Evolutionary conservation across 2,113 vertebrate species (phyloP), one percentile per base, ranked within the genome.

Genomic region (Myocastor coypus): DNA sequence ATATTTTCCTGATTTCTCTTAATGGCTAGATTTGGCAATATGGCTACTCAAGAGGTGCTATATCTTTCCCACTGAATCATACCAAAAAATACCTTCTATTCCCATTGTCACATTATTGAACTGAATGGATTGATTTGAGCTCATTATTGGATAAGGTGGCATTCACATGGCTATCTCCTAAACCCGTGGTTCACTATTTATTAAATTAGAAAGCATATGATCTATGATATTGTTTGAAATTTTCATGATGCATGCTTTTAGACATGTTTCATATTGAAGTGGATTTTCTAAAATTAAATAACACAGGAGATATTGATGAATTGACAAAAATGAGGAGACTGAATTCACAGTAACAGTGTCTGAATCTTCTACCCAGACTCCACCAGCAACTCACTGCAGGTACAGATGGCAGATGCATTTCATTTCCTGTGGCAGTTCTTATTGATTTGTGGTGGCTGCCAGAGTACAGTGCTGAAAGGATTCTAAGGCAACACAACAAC

Each of bases 401-500:
- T 68, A 73, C 90, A 95, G 28, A 46, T 40, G 55, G 55, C 78
- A 94, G 55, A 82, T 71, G 80, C 8, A 88, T 92, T 82, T 92
- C 94, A 85, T 87, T 63, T 90, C 64, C n/a, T 86, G 22, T 24
- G 46, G 37, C 59, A 83, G n/a, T n/a, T 95, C 73, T 92, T 71
- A 91, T 42, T 92, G 87, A 91, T 80, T 81, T 77, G 75, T 81
- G 57, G 69, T 57, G 5, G 57, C 42, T 92, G 63, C 61, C 89
- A 22, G 9, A 88, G 85, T 68, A 86, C 17, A 66, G 32, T 68
- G 64, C 68, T 84, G 68, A 59, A 89, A 84, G 42, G 28, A 93
- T 78, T 81, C 78, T 83, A 89, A 69, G 64, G 14, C 37, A 55
- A 63, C 19, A 83, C 59, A 81, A 61, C 3, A 34, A 83, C 68